Base-by-base conservation (phyloP, 2,888 invertebrate genomes). In the Creontiades dilutus region DNA sequence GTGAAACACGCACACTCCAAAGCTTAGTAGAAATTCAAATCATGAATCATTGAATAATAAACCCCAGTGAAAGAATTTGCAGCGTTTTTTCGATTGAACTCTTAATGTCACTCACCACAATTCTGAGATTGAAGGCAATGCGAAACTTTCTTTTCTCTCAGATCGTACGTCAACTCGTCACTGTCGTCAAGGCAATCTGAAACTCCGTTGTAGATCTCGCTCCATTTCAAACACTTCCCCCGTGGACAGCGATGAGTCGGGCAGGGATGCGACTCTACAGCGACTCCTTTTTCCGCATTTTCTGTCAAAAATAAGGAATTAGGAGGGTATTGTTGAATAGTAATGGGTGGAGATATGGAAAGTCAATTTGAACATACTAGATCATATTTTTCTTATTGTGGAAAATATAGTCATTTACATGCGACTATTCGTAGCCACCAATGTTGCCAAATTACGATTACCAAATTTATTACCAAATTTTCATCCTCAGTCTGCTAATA, bases 111-210 rank as follows among this genome's bases (percentile, higher is more conserved):
- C 89, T 91, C 85, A 84, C 90, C 78, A 48, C 90, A 91, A 7
- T 61, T 48, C 13, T 91, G 86, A 57, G 89, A 57, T 57, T 78
- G 86, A 0, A 90, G 87, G 81, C 93, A 93, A 85, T 90, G 90
- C 9, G 91, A 76, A 27, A 92, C 91, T 91, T 94, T 94, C 81
- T 92, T 93, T 14, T 92, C 46, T 28, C 37, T 52, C 61, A 82
- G 19, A 12, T 12, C 16, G 19, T 19, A 52, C 19, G 47, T 92
- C 93, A 84, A 61, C 90, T 97, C 97, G 92, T 97, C 97, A 61
- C 94, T 94, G 14, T 95, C 95, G 92, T 96, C 95, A 89, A 95
- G 95, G 92, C 97, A 97, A 92, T 97, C 95, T 0, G 93, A 93
- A 75, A 95, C 94, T 0, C 96, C 96, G 92, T 97, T 94, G 92